Percentiles rank a stretch among this genome's conserved stretches.
Evolutionary conservation across 2,888 invertebrate species (phyloP).

Genomic region (Drosophila macrothrix): DNA sequence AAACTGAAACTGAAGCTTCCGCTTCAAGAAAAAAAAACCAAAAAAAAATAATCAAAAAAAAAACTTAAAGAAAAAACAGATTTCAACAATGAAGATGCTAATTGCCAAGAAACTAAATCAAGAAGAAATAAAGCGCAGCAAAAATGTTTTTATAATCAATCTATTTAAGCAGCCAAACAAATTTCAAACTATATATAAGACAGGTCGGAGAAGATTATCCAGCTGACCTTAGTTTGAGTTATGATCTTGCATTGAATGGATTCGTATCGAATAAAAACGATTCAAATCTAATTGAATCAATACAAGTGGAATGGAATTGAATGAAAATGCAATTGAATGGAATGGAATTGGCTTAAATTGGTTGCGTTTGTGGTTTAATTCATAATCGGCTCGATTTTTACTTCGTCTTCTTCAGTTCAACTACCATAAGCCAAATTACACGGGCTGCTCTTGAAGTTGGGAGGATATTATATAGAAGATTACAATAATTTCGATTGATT

Average conservation of each 20-base stretch:
- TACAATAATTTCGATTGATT: neutral
- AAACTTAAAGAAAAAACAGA: slow-evolving; percentile 29
- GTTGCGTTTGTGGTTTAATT: slow-evolving; percentile 35
- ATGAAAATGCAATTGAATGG: slow-evolving; percentile 27
- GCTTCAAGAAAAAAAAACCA: slow-evolving; percentile 26
- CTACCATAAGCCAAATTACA: neutral
- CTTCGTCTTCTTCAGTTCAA: neutral
- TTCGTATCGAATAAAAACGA: neutral
- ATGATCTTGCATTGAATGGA: slow-evolving; percentile 59
- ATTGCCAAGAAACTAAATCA: slow-evolving; percentile 61
- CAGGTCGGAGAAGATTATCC: slow-evolving; percentile 40
- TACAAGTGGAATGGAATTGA: slow-evolving; percentile 24
- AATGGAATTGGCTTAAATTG: slow-evolving; percentile 29
- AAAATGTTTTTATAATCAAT: slow-evolving; percentile 64
- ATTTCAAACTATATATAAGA: slow-evolving; percentile 52
- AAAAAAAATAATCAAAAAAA: slow-evolving; percentile 12
- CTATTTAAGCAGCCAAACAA: slow-evolving; percentile 65
- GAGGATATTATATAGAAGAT: neutral
- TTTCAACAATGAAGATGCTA: slow-evolving; percentile 73
- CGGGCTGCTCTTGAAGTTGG: neutral
- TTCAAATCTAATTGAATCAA: slow-evolving; percentile 1
- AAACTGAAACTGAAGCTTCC: slow-evolving; percentile 65
- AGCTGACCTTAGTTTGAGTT: slow-evolving; percentile 67
- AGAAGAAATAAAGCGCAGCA: slow-evolving; percentile 49
- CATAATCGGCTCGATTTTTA: slow-evolving; percentile 36